phyloP scores from a whole-genome alignment of 2,888 invertebrate genomes.

The Harpalus rufipes region DNA sequence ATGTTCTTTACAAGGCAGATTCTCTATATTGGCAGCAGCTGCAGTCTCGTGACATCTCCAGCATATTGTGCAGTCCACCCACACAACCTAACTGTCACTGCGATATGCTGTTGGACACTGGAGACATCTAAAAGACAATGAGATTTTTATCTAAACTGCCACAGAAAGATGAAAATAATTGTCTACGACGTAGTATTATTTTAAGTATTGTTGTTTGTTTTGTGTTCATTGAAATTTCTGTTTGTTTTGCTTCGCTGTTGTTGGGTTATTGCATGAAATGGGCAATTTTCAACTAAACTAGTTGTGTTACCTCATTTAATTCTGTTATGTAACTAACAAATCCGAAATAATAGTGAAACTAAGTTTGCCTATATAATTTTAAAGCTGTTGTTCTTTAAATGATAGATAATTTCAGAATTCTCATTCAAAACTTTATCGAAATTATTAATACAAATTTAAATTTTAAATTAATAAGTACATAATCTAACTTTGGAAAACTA shows the following conservation, averaged over 20 bases:
- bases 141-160: background rate
- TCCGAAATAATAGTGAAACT: background rate
- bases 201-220: constrained; percentile 6
- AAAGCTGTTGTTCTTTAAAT: too few species aligned
- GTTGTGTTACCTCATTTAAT: background rate
- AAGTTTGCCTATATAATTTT: background rate
- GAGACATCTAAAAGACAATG: constrained; percentile 15
- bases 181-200: background rate
- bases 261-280: background rate
- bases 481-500: too few species aligned
- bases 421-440: too few species aligned
- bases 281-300: background rate
- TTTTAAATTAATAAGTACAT: too few species aligned
- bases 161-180: background rate
- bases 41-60: constrained; percentile 25
- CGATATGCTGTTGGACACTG: background rate
- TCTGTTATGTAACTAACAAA: background rate
- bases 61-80: constrained; percentile 41
- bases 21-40: constrained; percentile 42
- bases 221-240: background rate
- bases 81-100: constrained; percentile 25
- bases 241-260: background rate
- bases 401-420: too few species aligned
- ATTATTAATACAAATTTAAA: too few species aligned
- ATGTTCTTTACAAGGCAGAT: background rate